Evolutionary conservation across 2,888 invertebrate species (phyloP), one percentile per base, ranked within the genome.

Genomic region (Thyatira batis): DNA sequence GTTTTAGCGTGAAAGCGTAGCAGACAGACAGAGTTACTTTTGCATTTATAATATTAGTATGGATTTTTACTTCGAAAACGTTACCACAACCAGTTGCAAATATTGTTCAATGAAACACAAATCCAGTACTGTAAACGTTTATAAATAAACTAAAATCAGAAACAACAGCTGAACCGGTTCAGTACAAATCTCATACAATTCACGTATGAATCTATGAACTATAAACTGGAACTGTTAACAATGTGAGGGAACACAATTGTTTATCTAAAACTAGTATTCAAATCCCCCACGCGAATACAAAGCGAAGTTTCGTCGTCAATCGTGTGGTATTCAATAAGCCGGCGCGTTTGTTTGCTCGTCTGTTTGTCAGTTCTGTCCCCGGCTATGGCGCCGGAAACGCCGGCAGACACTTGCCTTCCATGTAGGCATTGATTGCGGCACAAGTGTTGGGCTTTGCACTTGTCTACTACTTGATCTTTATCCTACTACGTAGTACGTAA

Each of bases 301-400:
- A 39, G 39, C 39, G 17, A 39, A 39, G 39, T 39, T 39, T 17
- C 8, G 39, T 39, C 6, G 49, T 28, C 58, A 53, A 51, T 55
- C 49, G 25, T 39, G 33, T 33, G 33, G 33, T 52, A 55, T 63
- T 67, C 69, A 69, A 55, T 67, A 61, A 67, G 57, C 54, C 44
- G 17, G 51, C 61, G 55, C 63, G 48, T 20, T 58, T 67, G 70
- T 67, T 69, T 39, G 33, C 17, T 39, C 17, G 39, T 39, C 39
- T 39, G 39, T 39, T 39, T 39, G 39, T 39, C 39, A 39, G 39
- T 39, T 39, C 43, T 54, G 50, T 54, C 54, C 53, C 55, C 61
- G 67, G 57, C 53, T 55, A 52, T 58, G 55, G 67, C 70, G 58
- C 54, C 64, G 67, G 67, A 67, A 59, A 57, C 53, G 50, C 58